Evolutionary conservation across 2,888 invertebrate genomes (phyloP), one percentile per base, ranked within the genome.

Genomic region (Sceliomorpha sp.): DNA sequence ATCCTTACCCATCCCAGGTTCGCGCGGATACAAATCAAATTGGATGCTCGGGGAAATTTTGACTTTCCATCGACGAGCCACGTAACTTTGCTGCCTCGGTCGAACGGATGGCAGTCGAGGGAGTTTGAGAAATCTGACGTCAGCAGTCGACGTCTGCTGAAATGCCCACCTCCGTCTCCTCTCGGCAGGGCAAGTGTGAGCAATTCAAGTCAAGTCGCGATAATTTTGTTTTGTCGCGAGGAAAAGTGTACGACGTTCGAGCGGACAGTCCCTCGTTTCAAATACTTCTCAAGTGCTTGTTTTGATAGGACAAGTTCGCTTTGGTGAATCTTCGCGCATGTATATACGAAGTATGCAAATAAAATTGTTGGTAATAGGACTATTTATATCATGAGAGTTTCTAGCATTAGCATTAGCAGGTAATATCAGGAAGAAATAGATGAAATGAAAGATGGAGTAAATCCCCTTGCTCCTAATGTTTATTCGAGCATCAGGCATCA

Each of bases 1-100:
- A 50, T 55, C 50, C 63, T 69, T 58, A 27, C 53, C 56, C 66
- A 67, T 64, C 53, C 60, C 37, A 12, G 45, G 37, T 53, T 34
- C 62, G 62, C 56, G 36, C 71, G 70, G 72, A 77, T 80, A 78
- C 79, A 81, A 82, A 82, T 84, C 82, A 74, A 82, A 81, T 84
- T 76, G 75, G 64, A 72, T 70, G 70, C 56, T 55, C 66, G 66
- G 64, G 56, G 63, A 73, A 79, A 80, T 82, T 81, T 79, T 74
- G 72, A 76, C 77, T 78, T 71, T 60, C 70, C 62, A 58, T 74
- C 70, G 69, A 59, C 40, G 72, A 53, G 32, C 26, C 34, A 15
- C 24, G 10, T 17, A 44, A 56, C 50, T 56, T 51, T 56, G 32
- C 39, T 47, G 39, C 39, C 45, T 59, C 48, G 59, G 53, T 37